These are phyloP conservation scores for Trachelipus rathkii DNA, from an alignment of 1,140 invertebrate genomes.

Conservation along the genomic window DNA sequence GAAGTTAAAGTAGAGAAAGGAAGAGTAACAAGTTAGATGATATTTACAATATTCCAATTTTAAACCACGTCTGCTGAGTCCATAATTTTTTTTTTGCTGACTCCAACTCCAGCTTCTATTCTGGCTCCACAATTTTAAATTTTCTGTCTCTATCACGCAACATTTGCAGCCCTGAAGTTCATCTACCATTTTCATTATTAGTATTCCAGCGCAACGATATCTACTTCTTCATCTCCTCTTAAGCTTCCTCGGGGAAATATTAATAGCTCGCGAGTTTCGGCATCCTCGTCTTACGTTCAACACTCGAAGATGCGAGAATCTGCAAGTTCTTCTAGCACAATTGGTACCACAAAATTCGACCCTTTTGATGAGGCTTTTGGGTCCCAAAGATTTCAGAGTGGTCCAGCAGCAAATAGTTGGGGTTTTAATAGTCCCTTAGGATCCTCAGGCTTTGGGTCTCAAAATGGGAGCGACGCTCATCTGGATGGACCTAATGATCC, in stretches of 20 bases:
- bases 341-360: neutral
- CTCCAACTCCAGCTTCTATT: no score
- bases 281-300: neutral
- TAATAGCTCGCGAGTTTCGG: neutral
- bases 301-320: neutral
- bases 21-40: no score
- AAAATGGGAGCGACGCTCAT: slow-evolving; percentile 33
- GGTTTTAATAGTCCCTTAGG: slow-evolving; percentile 22
- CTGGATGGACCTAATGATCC: slow-evolving; percentile 35
- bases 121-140: no score
- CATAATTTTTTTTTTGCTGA: no score
- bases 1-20: no score
- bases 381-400: neutral
- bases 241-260: slow-evolving; percentile 31
- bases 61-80: no score
- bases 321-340: neutral
- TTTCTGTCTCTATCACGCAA: slow-evolving; percentile 28
- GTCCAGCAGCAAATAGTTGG: neutral
- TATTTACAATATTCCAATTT: no score
- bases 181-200: slow-evolving; percentile 39
- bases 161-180: slow-evolving; percentile 37
- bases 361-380: slow-evolving; percentile 5
- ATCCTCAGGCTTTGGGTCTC: slow-evolving; percentile 34
- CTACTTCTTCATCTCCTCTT: slow-evolving; percentile 8
- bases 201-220: slow-evolving; percentile 34